Evolutionary conservation across 2,113 vertebrate species (phyloP), one percentile per base, ranked within the genome.

Genomic region (Dolichallabes microphthalmus): DNA sequence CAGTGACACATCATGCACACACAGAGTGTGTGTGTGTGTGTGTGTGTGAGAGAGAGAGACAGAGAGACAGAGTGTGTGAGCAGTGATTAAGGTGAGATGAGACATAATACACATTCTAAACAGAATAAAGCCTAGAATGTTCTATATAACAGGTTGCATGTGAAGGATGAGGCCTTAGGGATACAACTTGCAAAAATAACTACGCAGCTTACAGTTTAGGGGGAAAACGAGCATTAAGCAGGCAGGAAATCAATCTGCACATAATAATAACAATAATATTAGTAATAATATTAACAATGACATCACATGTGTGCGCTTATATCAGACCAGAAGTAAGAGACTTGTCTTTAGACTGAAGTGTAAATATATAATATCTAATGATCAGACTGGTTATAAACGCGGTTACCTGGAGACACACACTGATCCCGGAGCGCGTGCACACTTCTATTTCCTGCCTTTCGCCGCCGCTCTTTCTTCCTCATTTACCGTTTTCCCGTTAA

Each of bases 401-500:
- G 19, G 30, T 71, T 79, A 79, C 76, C 76, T 79, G 55, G 20
- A 39, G 19, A 35, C 45, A 45, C 45, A 45, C 45, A 45, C 55
- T 78, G 17, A 58, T n/a, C 4, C 53, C 55, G 76, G 4, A 35
- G 76, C 76, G 58, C 55, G 55, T 60, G 55, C 55, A 39, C 76
- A 79, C 76, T 60, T 58, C 22, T 78, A 57, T 78, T 76, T 58
- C 27, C 76, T 27, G 7, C 2, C 50, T 45, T 35, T 14, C 78
- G 9, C 68, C 55, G 27, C 78, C 9, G n/a, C 45, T 20, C 71
- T 60, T 25, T 55, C 61, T 73, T 79, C 76, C 55, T 79, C 76
- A 79, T 79, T 71, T 22, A 82, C 3, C 9, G 80, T 6, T 74
- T 85, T 86, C 74, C 61, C 52, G 10, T 60, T 19, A 79, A 73